Conservation (phyloP, 2,113 vertebrate species). For the Cavia aperea region DNA sequence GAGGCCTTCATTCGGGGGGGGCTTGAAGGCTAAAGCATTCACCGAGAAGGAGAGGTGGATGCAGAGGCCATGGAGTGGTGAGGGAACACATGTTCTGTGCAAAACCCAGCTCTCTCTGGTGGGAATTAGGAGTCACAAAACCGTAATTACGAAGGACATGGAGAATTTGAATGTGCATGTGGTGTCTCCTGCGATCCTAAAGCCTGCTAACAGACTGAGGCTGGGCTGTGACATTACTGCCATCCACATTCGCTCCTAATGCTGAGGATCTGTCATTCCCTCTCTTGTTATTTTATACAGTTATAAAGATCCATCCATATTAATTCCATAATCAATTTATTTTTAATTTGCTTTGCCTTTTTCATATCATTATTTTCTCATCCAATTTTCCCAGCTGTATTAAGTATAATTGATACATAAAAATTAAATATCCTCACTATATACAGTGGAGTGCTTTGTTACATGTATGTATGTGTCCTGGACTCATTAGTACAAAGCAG, state of each 20-base stretch:
- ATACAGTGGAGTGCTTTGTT: not conserved
- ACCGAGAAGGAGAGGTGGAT: not conserved
- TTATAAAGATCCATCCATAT: not conserved
- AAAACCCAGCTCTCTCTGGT: not conserved
- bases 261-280: not conserved
- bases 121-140: not conserved
- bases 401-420: not conserved
- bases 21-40: not conserved
- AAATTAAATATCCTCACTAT: not conserved
- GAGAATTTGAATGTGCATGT: not conserved
- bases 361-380: not conserved
- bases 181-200: rapidly evolving
- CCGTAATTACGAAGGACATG: not conserved
- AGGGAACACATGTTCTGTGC: not conserved
- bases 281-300: not conserved
- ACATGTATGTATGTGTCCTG: no score
- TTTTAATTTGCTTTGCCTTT: not conserved
- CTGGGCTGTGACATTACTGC: not conserved
- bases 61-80: not conserved
- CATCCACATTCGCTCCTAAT: not conserved
- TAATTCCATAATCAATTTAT: not conserved
- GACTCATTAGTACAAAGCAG: not conserved
- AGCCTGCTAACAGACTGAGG: not conserved
- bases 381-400: not conserved
- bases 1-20: not conserved